Percentiles rank a stretch among this genome's conserved stretches.
phyloP scores from a whole-genome alignment of 2,113 vertebrate genomes.

The Myanophis thanlyinensis region DNA sequence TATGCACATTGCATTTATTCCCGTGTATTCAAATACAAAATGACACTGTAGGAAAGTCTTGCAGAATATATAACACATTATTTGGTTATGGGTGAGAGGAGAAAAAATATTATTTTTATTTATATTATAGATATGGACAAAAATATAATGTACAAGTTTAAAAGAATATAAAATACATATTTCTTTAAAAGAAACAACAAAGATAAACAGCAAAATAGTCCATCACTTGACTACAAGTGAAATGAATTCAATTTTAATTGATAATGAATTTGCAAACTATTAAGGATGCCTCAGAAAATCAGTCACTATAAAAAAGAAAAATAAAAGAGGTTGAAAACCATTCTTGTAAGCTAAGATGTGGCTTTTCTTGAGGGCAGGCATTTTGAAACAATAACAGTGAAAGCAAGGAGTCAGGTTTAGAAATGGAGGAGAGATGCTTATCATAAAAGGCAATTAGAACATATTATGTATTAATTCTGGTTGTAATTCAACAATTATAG shows the following conservation, averaged over 20 bases:
- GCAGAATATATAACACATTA: not conserved
- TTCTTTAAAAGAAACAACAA: not conserved
- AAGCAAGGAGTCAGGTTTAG: not conserved
- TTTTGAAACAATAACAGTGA: not conserved
- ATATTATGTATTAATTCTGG: constrained; percentile 22
- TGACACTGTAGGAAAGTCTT: not conserved
- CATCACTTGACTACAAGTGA: not conserved
- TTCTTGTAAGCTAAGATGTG: not conserved
- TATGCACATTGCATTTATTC: not conserved
- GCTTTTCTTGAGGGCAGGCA: not conserved
- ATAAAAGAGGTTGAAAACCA: not conserved
- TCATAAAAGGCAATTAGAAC: constrained; percentile 39
- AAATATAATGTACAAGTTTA: not conserved
- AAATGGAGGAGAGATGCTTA: not conserved
- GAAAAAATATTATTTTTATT: not conserved
- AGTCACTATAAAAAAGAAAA: not conserved
- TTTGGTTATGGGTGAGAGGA: not conserved
- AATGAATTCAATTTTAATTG: not conserved
- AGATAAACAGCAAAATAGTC: not conserved
- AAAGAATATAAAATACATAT: not conserved
- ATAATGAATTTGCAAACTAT: not conserved
- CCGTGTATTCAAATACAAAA: not conserved
- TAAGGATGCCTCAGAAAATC: not conserved
- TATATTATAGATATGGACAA: not conserved
- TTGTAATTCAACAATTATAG: not conserved